Base-by-base conservation (phyloP, 1,140 invertebrate species). In the Drosophila pseudoobscura region DNA sequence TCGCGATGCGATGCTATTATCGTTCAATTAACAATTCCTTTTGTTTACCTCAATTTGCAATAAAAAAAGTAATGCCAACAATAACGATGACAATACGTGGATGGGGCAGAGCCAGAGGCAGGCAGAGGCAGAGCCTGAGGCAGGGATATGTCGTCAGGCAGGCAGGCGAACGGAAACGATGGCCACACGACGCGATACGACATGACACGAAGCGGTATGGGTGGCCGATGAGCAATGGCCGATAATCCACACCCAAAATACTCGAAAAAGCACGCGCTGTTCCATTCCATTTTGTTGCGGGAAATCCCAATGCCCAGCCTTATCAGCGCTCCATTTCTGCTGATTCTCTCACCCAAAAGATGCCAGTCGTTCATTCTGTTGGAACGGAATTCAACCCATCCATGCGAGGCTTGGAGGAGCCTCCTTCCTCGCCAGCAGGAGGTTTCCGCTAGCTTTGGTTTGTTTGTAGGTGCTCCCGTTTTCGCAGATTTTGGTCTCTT, bases 21-120 rank as follows among this genome's bases (percentile, higher is more conserved):
- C 62, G 35, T 59, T 56, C 45, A 78, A 68, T 80, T 63, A 76
- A 63, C 58, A 31, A 56, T 59, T 69, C 5, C 24, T 60, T 39
- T 39, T 39, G 35, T 39, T 63, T 45, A 64, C 44, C 45, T 73
- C 56, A 50, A 75, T 69, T 70, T 65, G 31, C 60, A 65, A 70
- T 80, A 54, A 60, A 55, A 62, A 3, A 55, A 72, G 17, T 20
- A 20, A 20, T 51, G n/a, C 22, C 51, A 64, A 51, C 26, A 53
- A 52, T 56, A 56, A 56, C 66, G 49, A 69, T 68, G 62, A 56
- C 50, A 66, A 31, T 47, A 43, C 64, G 20, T 39, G 44, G 29
- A 31, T 0, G 2, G 49, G 59, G 41, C 31, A 54, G 4, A 11
- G 17, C 7, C 8, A 22, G 45, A 11, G 9, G 17, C 7, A 20